phyloP scores from a whole-genome alignment of 1,140 invertebrate species.

The Trichonephila clavata region DNA sequence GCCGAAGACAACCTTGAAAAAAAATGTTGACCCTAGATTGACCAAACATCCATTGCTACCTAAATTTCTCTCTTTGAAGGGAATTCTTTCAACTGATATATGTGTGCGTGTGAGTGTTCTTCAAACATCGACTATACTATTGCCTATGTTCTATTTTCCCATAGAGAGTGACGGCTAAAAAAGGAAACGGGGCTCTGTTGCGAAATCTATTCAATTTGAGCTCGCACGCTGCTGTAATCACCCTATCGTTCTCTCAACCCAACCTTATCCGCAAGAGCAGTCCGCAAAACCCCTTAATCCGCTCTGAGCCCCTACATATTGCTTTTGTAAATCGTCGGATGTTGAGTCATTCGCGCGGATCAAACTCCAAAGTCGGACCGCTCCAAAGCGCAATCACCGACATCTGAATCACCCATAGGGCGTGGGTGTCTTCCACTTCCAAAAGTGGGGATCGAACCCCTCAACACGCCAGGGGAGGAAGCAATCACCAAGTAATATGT shows the following conservation, averaged over 20 bases:
- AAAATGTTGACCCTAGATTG: too few relatives aligned
- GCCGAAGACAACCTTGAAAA: too few relatives aligned
- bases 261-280: constrained; percentile 13
- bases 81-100: too few relatives aligned
- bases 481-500: constrained; percentile 59
- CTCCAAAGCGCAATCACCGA: constrained; percentile 16
- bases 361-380: not conserved
- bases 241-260: not conserved
- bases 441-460: not conserved
- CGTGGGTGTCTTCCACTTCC: not conserved
- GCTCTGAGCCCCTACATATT: constrained; percentile 35
- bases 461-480: not conserved
- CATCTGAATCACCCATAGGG: constrained; percentile 44
- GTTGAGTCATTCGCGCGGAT: constrained; percentile 10
- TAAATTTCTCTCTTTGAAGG: too few relatives aligned
- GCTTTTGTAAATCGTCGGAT: not conserved
- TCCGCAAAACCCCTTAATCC: constrained; percentile 48
- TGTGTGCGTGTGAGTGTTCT: too few relatives aligned
- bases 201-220: not conserved
- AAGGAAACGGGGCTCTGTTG: not conserved
- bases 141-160: too few relatives aligned
- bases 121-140: too few relatives aligned
- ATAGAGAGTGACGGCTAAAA: too few relatives aligned
- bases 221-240: not conserved
- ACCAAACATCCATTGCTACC: too few relatives aligned